phyloP scores from a whole-genome alignment of 2,888 invertebrate species.

The Hirtodrosophila trivittata region DNA sequence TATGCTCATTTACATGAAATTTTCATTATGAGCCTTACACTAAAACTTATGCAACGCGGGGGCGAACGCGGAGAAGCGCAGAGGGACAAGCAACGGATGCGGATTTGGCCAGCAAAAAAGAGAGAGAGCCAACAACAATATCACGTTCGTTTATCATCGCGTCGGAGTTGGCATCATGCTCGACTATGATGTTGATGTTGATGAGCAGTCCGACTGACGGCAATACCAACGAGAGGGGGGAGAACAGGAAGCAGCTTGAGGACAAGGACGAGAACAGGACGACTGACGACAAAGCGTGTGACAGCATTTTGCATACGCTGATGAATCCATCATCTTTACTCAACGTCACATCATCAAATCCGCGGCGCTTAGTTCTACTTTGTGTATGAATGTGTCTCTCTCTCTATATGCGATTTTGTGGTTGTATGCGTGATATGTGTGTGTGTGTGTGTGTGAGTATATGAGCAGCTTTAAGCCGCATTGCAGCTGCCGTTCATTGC shows the following conservation, averaged over 20 bases:
- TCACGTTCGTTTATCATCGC: constrained; percentile 78
- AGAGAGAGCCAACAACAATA: constrained; percentile 64
- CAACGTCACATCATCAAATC: constrained; percentile 82
- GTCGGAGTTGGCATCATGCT: constrained; percentile 62
- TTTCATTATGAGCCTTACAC: constrained; percentile 73
- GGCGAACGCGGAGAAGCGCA: not conserved
- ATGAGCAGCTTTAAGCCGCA: constrained; percentile 49
- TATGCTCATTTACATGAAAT: constrained; percentile 82
- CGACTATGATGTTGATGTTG: constrained; percentile 77
- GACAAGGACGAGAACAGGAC: constrained; percentile 40
- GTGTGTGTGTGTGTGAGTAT: constrained; percentile 5
- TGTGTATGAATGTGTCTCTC: constrained; percentile 19
- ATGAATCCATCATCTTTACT: constrained; percentile 82
- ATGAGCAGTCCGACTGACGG: constrained; percentile 65
- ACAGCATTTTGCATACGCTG: constrained; percentile 81
- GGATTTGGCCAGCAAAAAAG: constrained; percentile 50
- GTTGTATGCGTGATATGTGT: not conserved
- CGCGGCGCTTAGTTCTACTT: constrained; percentile 74
- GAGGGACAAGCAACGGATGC: constrained; percentile 23
- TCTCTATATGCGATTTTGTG: not conserved
- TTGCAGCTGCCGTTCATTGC: constrained; percentile 41
- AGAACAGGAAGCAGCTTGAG: not conserved
- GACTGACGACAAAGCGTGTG: constrained; percentile 73
- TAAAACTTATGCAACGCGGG: constrained; percentile 67
- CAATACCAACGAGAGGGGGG: not conserved